Evolutionary conservation across 2,797 vertebrate species (phyloP).

Genomic region (Leuciscus waleckii): DNA sequence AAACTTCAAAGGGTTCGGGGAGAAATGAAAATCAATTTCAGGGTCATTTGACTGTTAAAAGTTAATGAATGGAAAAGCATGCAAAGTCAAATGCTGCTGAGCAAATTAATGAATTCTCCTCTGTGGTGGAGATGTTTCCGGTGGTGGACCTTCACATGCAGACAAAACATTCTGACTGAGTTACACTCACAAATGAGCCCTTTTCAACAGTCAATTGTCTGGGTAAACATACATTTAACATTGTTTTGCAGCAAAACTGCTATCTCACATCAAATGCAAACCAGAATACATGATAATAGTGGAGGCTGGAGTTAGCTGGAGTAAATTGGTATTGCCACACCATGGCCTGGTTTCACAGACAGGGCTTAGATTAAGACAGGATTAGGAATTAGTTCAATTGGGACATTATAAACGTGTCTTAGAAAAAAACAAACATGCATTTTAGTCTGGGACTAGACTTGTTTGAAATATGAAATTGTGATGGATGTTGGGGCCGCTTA

Average conservation of each 20-base stretch:
- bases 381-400: too few relatives aligned
- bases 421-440: too few relatives aligned
- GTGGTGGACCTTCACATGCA: neutral
- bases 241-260: neutral
- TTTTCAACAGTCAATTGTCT: slow-evolving; percentile 2
- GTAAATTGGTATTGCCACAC: neutral
- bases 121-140: neutral
- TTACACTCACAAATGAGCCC: neutral
- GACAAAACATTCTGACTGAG: neutral
- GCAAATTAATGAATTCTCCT: slow-evolving; percentile 30
- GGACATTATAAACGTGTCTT: too few relatives aligned
- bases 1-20: neutral
- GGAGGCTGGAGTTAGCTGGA: neutral
- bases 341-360: too few relatives aligned
- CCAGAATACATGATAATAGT: neutral
- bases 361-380: too few relatives aligned
- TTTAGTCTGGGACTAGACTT: too few relatives aligned
- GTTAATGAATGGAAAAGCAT: slow-evolving; percentile 43
- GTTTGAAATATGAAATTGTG: neutral
- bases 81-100: slow-evolving; percentile 39
- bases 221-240: neutral
- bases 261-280: neutral
- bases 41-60: slow-evolving; percentile 28
- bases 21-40: slow-evolving; percentile 70
- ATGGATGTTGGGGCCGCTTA: neutral